These are phyloP conservation scores for Drosophila kurseongensis DNA, from an alignment of 1,140 invertebrate genomes.

Conservation along the genomic window DNA sequence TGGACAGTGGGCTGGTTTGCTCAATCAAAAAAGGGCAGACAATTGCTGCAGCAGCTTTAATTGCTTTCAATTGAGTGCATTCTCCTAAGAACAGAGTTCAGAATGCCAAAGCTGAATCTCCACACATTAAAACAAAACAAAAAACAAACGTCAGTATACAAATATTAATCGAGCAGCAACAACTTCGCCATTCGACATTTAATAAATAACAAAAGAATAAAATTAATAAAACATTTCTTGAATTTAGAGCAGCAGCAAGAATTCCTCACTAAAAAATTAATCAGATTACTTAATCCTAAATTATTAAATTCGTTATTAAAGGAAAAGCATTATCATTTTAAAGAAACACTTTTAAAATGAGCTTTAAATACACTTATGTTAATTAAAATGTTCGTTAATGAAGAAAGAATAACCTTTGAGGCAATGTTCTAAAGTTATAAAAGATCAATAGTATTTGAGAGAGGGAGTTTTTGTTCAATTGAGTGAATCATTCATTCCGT, in stretches of 20 bases:
- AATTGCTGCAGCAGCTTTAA: slow-evolving; percentile 43
- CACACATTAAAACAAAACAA: too few species aligned
- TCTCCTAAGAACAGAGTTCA: slow-evolving; percentile 41
- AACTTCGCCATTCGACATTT: background rate
- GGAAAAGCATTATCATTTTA: background rate
- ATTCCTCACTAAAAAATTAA: background rate
- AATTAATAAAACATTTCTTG: background rate
- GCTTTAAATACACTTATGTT: too few species aligned
- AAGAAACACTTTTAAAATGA: background rate
- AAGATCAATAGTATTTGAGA: slow-evolving; percentile 9
- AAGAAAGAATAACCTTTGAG: background rate
- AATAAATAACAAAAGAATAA: background rate
- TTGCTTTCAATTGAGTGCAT: slow-evolving; percentile 63
- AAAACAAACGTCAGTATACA: background rate
- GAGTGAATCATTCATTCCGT: slow-evolving; percentile 15
- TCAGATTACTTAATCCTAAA: background rate
- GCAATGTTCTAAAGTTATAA: background rate
- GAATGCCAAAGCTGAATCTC: slow-evolving; percentile 32
- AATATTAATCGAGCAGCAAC: background rate
- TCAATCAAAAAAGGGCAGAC: slow-evolving; percentile 26
- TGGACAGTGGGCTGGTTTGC: slow-evolving; percentile 9
- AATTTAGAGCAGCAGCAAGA: slow-evolving; percentile 12
- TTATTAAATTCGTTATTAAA: slow-evolving; percentile 1
- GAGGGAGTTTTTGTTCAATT: slow-evolving; percentile 3
- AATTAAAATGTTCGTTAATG: too few species aligned